Evolutionary conservation across 2,797 vertebrate genomes (phyloP).

Genomic region (Fistularia tabacaria): DNA sequence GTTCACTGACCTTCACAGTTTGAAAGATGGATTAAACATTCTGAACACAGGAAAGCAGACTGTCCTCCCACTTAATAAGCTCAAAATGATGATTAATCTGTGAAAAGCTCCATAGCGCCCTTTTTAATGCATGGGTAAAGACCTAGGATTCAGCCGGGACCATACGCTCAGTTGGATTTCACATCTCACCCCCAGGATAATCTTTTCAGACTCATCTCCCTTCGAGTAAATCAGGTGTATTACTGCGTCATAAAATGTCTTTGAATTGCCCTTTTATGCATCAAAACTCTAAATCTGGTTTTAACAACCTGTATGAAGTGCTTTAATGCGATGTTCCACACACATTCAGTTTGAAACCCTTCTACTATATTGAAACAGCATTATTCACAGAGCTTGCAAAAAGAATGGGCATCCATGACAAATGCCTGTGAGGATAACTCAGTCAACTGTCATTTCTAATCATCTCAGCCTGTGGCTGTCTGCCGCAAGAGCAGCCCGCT

Average conservation of each 20-base stretch:
- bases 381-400: conserved; percentile 40
- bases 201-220: conserved; percentile 32
- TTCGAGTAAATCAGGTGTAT: conserved; percentile 41
- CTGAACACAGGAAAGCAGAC: conserved; percentile 64
- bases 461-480: conserved; percentile 65
- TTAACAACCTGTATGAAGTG: conserved; percentile 34
- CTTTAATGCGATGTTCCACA: conserved; percentile 16
- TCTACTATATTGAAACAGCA: conserved; percentile 23
- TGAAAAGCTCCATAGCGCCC: conserved; percentile 57
- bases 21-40: conserved; percentile 76
- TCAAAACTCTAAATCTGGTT: conserved; percentile 29
- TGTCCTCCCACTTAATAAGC: conserved; percentile 76
- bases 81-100: conserved; percentile 80
- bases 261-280: conserved; percentile 28
- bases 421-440: conserved; percentile 66
- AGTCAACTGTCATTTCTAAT: conserved; percentile 68
- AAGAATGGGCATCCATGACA: conserved; percentile 52
- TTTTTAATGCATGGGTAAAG: conserved; percentile 64
- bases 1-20: conserved; percentile 77
- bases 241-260: conserved; percentile 25
- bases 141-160: conserved; percentile 54
- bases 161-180: conserved; percentile 31
- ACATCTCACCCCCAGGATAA: conserved; percentile 42
- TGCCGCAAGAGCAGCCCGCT: conserved; percentile 46
- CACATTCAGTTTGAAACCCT: conserved; percentile 25